A percentile compares a stretch with the other conserved stretches of the same genome.
phyloP scores from a whole-genome alignment of 2,113 vertebrate species.

The Callaeas wilsoni region DNA sequence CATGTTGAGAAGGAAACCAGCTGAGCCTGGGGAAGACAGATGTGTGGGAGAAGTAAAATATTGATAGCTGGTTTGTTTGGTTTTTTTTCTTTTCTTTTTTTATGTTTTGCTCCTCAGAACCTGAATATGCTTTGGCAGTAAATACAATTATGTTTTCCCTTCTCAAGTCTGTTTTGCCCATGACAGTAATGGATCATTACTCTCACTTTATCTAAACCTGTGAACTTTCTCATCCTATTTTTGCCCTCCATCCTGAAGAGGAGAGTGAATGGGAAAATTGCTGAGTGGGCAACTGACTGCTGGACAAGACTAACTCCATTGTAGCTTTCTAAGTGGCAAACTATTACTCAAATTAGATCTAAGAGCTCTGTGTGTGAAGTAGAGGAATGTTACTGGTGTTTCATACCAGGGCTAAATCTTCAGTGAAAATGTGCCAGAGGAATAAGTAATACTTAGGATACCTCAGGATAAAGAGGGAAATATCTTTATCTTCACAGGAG shows the following conservation, averaged over 20 bases:
- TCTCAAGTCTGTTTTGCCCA: not conserved
- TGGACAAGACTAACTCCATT: not conserved
- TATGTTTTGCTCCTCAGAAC: not conserved
- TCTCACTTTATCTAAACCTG: not conserved
- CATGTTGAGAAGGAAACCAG: not conserved
- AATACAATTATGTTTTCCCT: not conserved
- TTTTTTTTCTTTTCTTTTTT: not conserved
- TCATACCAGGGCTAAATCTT: not conserved
- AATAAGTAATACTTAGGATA: not conserved
- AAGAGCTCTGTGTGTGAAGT: not conserved
- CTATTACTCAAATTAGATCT: not conserved
- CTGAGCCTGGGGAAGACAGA: not conserved
- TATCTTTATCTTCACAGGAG: not conserved
- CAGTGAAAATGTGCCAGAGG: not conserved
- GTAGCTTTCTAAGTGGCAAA: not conserved
- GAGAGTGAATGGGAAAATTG: not conserved
- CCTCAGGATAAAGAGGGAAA: not conserved
- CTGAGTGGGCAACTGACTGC: not conserved
- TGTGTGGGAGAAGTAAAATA: not conserved
- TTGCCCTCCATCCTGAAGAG: not conserved
- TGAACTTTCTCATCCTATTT: not conserved
- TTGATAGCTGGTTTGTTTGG: accelerated
- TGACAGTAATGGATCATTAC: not conserved
- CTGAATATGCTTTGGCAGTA: not conserved
- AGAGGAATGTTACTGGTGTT: not conserved